phyloP scores from a whole-genome alignment of 2,888 invertebrate genomes.

The Amblyjoppa proteus region DNA sequence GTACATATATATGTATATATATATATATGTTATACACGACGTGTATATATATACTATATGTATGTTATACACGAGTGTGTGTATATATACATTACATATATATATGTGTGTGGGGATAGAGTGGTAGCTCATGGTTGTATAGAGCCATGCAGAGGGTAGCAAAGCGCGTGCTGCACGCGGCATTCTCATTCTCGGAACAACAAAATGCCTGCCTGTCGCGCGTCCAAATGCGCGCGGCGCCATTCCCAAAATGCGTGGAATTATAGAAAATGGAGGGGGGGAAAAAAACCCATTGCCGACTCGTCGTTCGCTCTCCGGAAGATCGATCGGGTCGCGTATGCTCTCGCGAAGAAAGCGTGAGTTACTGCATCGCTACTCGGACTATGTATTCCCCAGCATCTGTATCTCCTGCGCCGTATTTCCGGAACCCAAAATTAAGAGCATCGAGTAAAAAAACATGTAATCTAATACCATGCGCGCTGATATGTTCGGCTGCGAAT shows the following conservation, averaged over 20 bases:
- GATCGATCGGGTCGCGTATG: constrained; percentile 66
- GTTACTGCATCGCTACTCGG: neutral
- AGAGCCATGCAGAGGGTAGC: constrained; percentile 46
- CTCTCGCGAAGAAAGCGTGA: constrained; percentile 23
- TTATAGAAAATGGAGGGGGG: constrained; percentile 81
- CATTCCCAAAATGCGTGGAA: constrained; percentile 82
- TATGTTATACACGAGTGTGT: neutral
- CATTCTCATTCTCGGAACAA: constrained; percentile 49
- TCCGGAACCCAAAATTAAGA: neutral
- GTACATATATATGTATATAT: neutral
- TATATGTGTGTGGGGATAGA: neutral
- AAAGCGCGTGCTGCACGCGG: constrained; percentile 47
- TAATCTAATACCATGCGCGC: neutral
- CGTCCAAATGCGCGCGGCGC: constrained; percentile 67
- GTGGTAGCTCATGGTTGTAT: constrained; percentile 18
- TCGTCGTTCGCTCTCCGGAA: constrained; percentile 61
- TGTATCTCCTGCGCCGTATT: neutral
- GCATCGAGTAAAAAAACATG: neutral
- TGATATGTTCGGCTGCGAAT: neutral
- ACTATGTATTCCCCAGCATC: neutral
- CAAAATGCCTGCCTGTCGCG: constrained; percentile 55
- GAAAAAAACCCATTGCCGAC: constrained; percentile 47
- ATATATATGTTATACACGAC: neutral
- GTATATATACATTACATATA: neutral
- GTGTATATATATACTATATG: neutral